Percentiles rank a stretch among this genome's conserved stretches.
phyloP scores from a whole-genome alignment of 2,888 invertebrate genomes.

The Saturnia pavonia region DNA sequence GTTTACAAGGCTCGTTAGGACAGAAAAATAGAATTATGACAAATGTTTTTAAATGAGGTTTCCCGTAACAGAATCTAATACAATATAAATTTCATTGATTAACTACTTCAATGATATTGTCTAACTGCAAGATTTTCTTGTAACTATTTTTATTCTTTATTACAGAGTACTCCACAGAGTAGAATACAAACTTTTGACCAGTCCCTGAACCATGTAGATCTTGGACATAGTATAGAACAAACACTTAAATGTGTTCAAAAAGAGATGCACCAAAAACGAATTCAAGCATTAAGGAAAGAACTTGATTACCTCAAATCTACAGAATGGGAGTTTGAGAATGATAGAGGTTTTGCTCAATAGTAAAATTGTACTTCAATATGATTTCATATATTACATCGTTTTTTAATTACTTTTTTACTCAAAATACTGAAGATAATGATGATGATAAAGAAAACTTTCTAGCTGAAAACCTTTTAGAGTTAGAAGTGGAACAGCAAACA shows the following conservation, averaged over 20 bases:
- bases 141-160: neutral
- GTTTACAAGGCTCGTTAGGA: too few relatives aligned
- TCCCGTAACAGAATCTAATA: too few relatives aligned
- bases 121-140: too few relatives aligned
- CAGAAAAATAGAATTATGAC: too few relatives aligned
- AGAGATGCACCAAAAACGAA: slow-evolving; percentile 87
- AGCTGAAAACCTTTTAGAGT: slow-evolving; percentile 62
- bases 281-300: slow-evolving; percentile 87
- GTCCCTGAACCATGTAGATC: slow-evolving; percentile 77
- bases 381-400: slow-evolving; percentile 66
- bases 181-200: slow-evolving; percentile 69
- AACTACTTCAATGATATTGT: too few relatives aligned
- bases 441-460: slow-evolving; percentile 62
- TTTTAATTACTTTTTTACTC: slow-evolving; percentile 58
- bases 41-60: too few relatives aligned
- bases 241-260: slow-evolving; percentile 80
- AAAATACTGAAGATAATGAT: slow-evolving; percentile 41
- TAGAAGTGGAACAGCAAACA: slow-evolving; percentile 52
- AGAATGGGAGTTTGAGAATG: slow-evolving; percentile 90
- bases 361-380: slow-evolving; percentile 55
- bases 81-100: too few relatives aligned
- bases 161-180: slow-evolving; percentile 53
- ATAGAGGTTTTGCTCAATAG: slow-evolving; percentile 84
- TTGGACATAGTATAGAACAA: slow-evolving; percentile 79
- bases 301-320: slow-evolving; percentile 89